Percentiles rank a stretch among this genome's conserved stretches.
Conservation (phyloP, 2,113 vertebrate species). For the Halichoeres trimaculatus region DNA sequence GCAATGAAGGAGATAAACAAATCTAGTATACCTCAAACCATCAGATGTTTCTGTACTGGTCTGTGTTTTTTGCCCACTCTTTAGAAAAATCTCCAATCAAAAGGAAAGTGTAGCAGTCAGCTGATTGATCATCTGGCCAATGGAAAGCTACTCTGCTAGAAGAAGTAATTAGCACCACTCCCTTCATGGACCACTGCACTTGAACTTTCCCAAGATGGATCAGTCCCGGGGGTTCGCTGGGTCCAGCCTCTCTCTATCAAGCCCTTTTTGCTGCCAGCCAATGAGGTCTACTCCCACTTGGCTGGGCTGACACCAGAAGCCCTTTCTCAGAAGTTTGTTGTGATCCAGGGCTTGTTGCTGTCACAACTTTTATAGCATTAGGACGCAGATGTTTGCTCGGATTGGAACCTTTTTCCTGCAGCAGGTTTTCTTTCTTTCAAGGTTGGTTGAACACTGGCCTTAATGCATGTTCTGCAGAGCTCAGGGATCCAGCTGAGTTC, state of each 20-base stretch:
- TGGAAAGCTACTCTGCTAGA: too few species aligned
- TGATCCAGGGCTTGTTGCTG: background rate
- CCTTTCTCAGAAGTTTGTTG: background rate
- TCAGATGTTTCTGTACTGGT: too few species aligned
- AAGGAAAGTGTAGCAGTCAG: too few species aligned
- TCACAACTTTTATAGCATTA: background rate
- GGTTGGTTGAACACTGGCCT: background rate
- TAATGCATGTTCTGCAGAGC: background rate
- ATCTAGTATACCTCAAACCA: too few species aligned
- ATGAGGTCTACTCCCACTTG: background rate
- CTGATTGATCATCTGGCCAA: too few species aligned
- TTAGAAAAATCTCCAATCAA: too few species aligned
- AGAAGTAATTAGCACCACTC: too few species aligned
- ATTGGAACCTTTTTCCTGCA: background rate
- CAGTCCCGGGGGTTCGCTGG: background rate
- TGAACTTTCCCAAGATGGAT: background rate
- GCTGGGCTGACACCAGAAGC: background rate
- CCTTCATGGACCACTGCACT: background rate
- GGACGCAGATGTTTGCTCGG: background rate
- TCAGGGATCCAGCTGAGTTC: background rate
- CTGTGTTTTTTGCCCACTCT: too few species aligned
- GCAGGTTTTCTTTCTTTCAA: conserved; percentile 1
- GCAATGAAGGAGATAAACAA: too few species aligned
- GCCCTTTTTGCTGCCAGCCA: background rate
- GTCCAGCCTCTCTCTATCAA: background rate